Evolutionary conservation across 2,888 invertebrate genomes (phyloP).

Genomic region (Tipula helvola): DNA sequence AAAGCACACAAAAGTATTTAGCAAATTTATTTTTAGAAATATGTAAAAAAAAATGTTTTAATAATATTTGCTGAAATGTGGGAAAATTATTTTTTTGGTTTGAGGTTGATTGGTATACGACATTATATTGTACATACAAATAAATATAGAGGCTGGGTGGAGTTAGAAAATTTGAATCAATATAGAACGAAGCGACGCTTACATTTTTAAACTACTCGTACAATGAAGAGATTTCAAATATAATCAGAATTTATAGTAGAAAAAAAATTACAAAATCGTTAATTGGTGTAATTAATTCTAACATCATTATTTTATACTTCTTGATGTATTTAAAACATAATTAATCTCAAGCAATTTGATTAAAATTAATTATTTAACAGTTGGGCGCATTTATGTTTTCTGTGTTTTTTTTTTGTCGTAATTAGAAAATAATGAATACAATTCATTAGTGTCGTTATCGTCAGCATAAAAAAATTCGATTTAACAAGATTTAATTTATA

Average conservation of each 20-base stretch:
- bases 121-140: not conserved
- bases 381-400: not conserved
- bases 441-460: not conserved
- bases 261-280: not conserved
- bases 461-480: not conserved
- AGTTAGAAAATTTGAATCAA: not conserved
- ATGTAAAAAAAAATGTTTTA: not conserved
- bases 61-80: not conserved
- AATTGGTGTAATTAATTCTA: not conserved
- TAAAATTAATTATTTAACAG: not conserved
- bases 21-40: not conserved
- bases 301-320: not conserved
- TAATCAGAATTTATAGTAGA: not conserved
- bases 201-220: not conserved
- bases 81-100: not conserved
- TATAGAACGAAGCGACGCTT: not conserved
- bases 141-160: not conserved
- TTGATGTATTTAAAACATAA: not conserved
- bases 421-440: not conserved
- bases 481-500: not conserved
- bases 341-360: not conserved
- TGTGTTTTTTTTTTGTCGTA: not conserved
- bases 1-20: not conserved
- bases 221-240: not conserved
- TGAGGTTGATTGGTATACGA: not conserved